Conservation (phyloP, 2,888 invertebrate species). For the Aleiodes leptofemur region DNA sequence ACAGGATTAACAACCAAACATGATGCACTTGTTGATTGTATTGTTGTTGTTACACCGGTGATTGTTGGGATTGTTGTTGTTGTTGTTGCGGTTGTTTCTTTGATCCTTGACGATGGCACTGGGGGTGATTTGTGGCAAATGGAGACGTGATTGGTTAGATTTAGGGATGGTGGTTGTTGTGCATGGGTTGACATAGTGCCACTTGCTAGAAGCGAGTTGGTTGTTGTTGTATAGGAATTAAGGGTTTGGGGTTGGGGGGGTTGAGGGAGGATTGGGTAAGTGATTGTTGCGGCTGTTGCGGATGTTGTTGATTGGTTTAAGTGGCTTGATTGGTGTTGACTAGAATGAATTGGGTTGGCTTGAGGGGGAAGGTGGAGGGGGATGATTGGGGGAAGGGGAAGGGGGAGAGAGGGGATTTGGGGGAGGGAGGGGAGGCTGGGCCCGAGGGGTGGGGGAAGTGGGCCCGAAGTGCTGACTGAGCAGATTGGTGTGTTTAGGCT, state of each 20-base stretch:
- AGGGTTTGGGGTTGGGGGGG: constrained; percentile 32
- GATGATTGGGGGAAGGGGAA: constrained; percentile 51
- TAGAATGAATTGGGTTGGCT: constrained; percentile 70
- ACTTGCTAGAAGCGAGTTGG: constrained; percentile 74
- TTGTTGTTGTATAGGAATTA: constrained; percentile 75
- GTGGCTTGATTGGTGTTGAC: constrained; percentile 63
- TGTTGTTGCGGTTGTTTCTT: constrained; percentile 56
- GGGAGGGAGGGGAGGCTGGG: neutral
- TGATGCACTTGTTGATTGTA: constrained; percentile 46
- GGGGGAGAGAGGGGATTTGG: neutral
- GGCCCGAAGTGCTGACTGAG: neutral
- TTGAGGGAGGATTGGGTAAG: constrained; percentile 59
- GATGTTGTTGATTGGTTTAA: constrained; percentile 49
- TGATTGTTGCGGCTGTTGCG: constrained; percentile 40
- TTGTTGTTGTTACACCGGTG: constrained; percentile 44
- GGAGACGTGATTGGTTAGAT: constrained; percentile 55
- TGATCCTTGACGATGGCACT: constrained; percentile 56
- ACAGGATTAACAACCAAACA: neutral
- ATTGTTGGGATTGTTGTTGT: constrained; percentile 49
- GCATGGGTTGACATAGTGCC: constrained; percentile 74
- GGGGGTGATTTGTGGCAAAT: constrained; percentile 61
- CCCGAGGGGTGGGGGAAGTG: neutral
- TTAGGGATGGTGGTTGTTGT: constrained; percentile 55
- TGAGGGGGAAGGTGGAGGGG: constrained; percentile 67
- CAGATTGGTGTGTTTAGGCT: neutral